A percentile compares a stretch with the other conserved stretches of the same genome.
Evolutionary conservation across 2,888 invertebrate species (phyloP).

Genomic region (Torymus aiolomorphi): DNA sequence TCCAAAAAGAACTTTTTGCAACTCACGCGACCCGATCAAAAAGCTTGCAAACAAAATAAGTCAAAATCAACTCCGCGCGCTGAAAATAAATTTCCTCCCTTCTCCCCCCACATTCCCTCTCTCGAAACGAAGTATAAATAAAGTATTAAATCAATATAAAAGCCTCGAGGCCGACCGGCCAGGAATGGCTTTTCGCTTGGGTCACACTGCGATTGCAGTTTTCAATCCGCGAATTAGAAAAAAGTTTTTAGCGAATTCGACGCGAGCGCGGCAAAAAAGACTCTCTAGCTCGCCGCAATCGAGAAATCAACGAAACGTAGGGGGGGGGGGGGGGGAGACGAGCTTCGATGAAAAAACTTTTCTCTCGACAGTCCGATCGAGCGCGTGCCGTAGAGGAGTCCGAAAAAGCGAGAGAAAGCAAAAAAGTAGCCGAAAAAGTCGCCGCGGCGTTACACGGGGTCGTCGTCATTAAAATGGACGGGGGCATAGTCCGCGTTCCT

Average conservation of each 20-base stretch:
- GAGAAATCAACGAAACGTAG: conserved; percentile 23
- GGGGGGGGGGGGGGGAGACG: neutral
- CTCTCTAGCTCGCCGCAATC: conserved; percentile 5
- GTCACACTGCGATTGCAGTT: neutral
- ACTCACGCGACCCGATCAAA: too few species aligned
- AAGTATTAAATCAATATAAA: neutral
- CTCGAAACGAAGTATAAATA: neutral
- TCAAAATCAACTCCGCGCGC: too few species aligned
- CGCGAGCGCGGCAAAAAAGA: neutral
- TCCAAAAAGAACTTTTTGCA: too few species aligned
- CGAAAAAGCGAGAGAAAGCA: too few species aligned
- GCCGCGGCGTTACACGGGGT: too few species aligned
- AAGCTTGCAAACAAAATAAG: too few species aligned
- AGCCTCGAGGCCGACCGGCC: too few species aligned
- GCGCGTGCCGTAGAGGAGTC: neutral
- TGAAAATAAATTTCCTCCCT: too few species aligned
- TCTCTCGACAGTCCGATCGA: neutral
- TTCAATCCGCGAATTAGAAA: conserved; percentile 20
- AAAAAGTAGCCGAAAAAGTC: too few species aligned
- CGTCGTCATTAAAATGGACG: too few species aligned
- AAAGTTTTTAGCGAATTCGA: neutral
- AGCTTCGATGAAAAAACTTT: conserved; percentile 32
- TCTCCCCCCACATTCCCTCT: neutral
- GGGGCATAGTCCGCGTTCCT: too few species aligned
- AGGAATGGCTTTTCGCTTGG: too few species aligned